These are phyloP conservation scores for Agelaius tricolor DNA, from an alignment of 2,113 vertebrate species.

Conservation along the genomic window DNA sequence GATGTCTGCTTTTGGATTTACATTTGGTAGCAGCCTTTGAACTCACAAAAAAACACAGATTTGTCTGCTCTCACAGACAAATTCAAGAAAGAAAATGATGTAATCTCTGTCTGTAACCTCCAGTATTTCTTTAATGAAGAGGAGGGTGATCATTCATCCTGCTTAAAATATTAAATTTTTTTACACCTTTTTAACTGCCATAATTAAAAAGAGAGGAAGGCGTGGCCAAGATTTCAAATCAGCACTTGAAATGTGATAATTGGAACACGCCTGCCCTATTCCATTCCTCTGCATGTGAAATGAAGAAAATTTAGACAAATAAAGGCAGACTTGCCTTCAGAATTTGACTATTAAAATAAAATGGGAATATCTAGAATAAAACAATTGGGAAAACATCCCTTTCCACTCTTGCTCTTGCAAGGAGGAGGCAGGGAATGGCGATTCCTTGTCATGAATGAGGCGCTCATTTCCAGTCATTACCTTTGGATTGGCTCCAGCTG, in stretches of 20 bases:
- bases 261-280: neutral
- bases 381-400: neutral
- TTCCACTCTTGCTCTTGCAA: neutral
- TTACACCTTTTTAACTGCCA: neutral
- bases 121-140: neutral
- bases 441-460: neutral
- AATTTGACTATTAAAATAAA: neutral
- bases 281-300: accelerated
- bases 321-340: neutral
- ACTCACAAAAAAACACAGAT: neutral
- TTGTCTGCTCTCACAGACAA: neutral
- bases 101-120: neutral
- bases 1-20: neutral
- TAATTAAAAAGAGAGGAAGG: neutral
- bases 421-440: neutral
- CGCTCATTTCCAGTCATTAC: neutral
- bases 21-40: neutral
- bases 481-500: neutral
- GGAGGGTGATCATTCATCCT: neutral
- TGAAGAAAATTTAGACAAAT: neutral
- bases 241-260: neutral
- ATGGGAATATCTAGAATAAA: neutral
- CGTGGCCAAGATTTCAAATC: neutral
- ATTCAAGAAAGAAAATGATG: neutral
- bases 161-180: neutral